Percentiles rank a stretch among this genome's conserved stretches.
These are phyloP conservation scores for Epiblema foenella DNA, from an alignment of 2,888 invertebrate genomes.

Conservation along the genomic window DNA sequence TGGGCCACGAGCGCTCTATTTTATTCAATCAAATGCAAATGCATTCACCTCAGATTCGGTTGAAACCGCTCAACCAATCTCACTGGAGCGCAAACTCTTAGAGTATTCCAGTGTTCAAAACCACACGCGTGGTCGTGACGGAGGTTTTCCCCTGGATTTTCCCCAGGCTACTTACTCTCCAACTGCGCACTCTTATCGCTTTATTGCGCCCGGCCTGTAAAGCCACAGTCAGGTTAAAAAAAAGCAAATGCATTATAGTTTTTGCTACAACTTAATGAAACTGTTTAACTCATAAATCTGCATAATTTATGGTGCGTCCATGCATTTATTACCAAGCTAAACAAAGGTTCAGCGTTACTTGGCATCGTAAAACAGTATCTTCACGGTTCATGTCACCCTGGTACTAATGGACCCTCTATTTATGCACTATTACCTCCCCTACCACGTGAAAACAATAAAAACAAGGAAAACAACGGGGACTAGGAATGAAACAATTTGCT, in stretches of 20 bases:
- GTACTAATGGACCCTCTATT: slow-evolving; percentile 33
- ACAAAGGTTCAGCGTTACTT: not conserved
- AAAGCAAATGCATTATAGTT: not conserved
- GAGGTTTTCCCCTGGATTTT: too few relatives aligned
- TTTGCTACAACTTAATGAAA: not conserved
- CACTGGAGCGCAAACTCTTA: too few relatives aligned
- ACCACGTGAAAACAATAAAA: slow-evolving; percentile 26
- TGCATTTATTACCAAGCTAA: not conserved
- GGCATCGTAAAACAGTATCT: not conserved
- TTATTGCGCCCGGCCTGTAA: too few relatives aligned
- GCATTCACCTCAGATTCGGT: too few relatives aligned
- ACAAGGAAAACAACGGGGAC: slow-evolving; percentile 26
- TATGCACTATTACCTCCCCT: slow-evolving; percentile 36
- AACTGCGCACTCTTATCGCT: too few relatives aligned
- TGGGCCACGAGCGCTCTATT: too few relatives aligned
- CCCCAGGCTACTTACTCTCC: too few relatives aligned
- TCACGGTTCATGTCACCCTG: not conserved
- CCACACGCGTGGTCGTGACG: too few relatives aligned
- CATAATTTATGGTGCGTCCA: not conserved
- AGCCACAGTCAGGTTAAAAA: too few relatives aligned
- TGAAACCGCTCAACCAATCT: too few relatives aligned
- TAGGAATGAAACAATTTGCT: slow-evolving; percentile 28
- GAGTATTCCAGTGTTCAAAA: too few relatives aligned
- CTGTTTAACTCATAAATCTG: not conserved
- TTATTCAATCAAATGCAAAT: too few relatives aligned